Evolutionary conservation across 53 echinoderm and acorn worm genomes (phyloP).

Genomic region (Actinopyga echinites): DNA sequence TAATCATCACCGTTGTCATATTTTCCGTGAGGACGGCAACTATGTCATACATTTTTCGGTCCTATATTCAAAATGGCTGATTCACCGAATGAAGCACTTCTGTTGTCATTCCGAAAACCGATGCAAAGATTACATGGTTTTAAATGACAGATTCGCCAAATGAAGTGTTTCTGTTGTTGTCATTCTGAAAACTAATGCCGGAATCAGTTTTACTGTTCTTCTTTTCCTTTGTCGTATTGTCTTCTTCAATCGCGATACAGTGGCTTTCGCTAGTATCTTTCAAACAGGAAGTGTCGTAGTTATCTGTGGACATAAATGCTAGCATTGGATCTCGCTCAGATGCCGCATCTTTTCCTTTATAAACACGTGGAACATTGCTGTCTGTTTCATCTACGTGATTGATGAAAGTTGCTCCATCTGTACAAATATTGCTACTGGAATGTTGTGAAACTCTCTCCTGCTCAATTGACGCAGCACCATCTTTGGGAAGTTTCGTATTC

Average conservation of each 20-base stretch:
- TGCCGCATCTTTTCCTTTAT: background rate
- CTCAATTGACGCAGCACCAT: background rate
- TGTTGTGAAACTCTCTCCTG: background rate
- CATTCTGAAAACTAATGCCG: background rate
- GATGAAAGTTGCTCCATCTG: no score
- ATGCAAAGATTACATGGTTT: background rate
- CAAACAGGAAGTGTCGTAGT: background rate
- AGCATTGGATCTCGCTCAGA: conserved; percentile 28
- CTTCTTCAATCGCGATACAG: background rate
- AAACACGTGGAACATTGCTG: background rate
- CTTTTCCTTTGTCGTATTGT: background rate
- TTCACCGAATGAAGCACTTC: no score
- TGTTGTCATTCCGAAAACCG: no score
- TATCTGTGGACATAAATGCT: background rate
- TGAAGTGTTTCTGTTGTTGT: background rate
- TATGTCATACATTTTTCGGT: no score
- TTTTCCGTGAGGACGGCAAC: no score
- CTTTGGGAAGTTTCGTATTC: background rate
- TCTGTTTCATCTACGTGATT: no score
- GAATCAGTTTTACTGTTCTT: background rate
- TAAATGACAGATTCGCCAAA: conserved; percentile 9
- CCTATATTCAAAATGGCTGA: no score
- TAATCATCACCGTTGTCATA: no score
- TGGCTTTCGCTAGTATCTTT: background rate
- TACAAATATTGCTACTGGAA: no score